A percentile compares a stretch with the other conserved stretches of the same genome.
phyloP scores from a whole-genome alignment of 2,888 invertebrate species.

The Griposia aprilina region DNA sequence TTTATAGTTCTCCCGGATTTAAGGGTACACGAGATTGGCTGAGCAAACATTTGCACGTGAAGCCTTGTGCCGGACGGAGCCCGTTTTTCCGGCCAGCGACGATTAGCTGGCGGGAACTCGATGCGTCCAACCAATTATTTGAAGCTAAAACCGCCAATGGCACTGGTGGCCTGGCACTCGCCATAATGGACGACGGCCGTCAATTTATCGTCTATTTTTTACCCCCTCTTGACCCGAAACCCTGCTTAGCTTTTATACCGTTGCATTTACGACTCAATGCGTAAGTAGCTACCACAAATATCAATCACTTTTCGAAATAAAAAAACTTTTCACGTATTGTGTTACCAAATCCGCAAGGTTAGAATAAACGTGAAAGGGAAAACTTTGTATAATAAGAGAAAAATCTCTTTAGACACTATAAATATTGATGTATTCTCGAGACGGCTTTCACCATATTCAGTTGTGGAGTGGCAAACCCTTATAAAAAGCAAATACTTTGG shows the following conservation, averaged over 20 bases:
- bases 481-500: slow-evolving; percentile 80
- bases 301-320: slow-evolving; percentile 58
- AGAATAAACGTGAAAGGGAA: slow-evolving; percentile 64
- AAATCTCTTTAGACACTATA: slow-evolving; percentile 68
- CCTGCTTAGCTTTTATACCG: slow-evolving; percentile 63
- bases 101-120: slow-evolving; percentile 72
- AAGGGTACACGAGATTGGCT: slow-evolving; percentile 45
- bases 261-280: slow-evolving; percentile 68
- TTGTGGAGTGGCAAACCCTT: slow-evolving; percentile 69
- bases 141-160: slow-evolving; percentile 69
- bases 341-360: slow-evolving; percentile 59
- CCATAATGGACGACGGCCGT: slow-evolving; percentile 79
- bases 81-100: slow-evolving; percentile 67
- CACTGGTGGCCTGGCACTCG: slow-evolving; percentile 73
- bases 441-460: slow-evolving; percentile 68
- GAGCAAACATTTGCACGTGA: slow-evolving; percentile 55
- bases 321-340: slow-evolving; percentile 60
- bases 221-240: slow-evolving; percentile 68
- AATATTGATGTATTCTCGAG: slow-evolving; percentile 71
- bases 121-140: slow-evolving; percentile 79
- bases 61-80: slow-evolving; percentile 38
- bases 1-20: slow-evolving; percentile 49
- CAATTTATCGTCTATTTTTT: slow-evolving; percentile 78
- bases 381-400: slow-evolving; percentile 67
- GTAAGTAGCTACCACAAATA: slow-evolving; percentile 59